These are phyloP conservation scores for Helicoverpa armigera DNA, from an alignment of 1,140 invertebrate genomes.

Conservation along the genomic window DNA sequence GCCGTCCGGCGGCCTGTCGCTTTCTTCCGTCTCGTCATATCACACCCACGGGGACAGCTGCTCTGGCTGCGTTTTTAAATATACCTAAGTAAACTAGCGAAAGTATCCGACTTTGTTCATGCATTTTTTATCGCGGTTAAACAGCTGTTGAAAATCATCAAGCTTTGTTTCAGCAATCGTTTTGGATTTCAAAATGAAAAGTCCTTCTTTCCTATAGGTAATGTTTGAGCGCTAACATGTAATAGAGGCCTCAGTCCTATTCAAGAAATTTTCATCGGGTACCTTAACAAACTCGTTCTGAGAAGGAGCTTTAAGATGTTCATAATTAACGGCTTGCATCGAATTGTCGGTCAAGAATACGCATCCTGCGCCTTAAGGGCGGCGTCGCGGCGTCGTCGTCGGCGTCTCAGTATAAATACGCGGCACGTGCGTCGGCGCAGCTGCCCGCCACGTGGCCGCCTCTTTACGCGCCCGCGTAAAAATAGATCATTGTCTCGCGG, in stretches of 20 bases:
- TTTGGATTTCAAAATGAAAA: neutral
- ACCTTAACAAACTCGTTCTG: neutral
- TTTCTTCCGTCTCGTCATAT: conserved; percentile 55
- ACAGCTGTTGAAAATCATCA: no score
- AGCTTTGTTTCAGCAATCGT: no score
- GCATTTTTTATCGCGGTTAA: no score
- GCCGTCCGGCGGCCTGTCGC: conserved; percentile 68
- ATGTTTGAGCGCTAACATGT: no score
- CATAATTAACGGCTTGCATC: conserved; percentile 20
- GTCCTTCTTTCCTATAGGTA: no score
- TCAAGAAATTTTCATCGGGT: neutral
- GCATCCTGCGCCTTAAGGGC: conserved; percentile 62
- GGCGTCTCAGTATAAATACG: conserved; percentile 77
- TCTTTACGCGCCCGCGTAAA: conserved; percentile 80
- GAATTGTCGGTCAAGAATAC: conserved; percentile 55
- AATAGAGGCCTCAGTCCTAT: no score
- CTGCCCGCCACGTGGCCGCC: conserved; percentile 82
- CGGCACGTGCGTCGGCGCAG: conserved; percentile 81
- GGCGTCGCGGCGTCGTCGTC: conserved; percentile 59
- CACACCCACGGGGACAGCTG: conserved; percentile 35
- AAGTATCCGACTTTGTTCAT: no score
- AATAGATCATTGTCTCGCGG: conserved; percentile 85
- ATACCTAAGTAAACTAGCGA: neutral
- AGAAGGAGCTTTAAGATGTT: neutral
- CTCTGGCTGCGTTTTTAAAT: conserved; percentile 24